Evolutionary conservation across 2,888 invertebrate species (phyloP).

Genomic region (Meloe dianella): DNA sequence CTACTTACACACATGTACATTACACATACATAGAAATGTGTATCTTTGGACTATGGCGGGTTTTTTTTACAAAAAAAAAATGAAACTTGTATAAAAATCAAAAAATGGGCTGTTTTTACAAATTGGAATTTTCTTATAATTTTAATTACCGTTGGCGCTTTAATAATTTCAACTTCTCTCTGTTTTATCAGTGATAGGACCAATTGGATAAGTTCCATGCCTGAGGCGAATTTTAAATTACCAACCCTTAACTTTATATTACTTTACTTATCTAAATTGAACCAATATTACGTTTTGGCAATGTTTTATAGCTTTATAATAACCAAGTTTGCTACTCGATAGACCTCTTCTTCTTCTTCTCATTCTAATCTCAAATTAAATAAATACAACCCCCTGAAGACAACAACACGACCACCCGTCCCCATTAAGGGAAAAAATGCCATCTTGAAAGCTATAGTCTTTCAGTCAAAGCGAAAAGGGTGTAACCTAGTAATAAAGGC

Average conservation of each 20-base stretch:
- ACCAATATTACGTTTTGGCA: conserved; percentile 55
- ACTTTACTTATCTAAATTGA: conserved; percentile 61
- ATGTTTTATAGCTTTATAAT: conserved; percentile 56
- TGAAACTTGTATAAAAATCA: too few relatives aligned
- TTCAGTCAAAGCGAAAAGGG: conserved; percentile 18
- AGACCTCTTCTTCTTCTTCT: conserved; percentile 23
- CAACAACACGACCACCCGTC: background rate
- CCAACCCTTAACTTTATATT: conserved; percentile 58
- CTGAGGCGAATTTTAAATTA: conserved; percentile 60
- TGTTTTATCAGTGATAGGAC: conserved; percentile 59
- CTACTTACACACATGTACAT: background rate
- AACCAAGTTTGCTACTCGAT: conserved; percentile 47
- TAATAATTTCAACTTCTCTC: conserved; percentile 56
- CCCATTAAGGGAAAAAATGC: conserved; percentile 20
- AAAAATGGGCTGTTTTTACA: background rate
- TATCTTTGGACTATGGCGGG: background rate
- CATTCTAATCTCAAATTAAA: background rate
- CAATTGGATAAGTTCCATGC: conserved; percentile 59
- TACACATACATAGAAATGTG: background rate
- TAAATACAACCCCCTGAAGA: background rate
- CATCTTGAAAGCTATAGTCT: conserved; percentile 20
- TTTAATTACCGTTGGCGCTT: conserved; percentile 34
- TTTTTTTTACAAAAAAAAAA: too few relatives aligned
- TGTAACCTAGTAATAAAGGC: conserved; percentile 7
- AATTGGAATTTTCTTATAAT: background rate